Conservation (phyloP, 2,888 invertebrate species). For the Tipula confusa region DNA sequence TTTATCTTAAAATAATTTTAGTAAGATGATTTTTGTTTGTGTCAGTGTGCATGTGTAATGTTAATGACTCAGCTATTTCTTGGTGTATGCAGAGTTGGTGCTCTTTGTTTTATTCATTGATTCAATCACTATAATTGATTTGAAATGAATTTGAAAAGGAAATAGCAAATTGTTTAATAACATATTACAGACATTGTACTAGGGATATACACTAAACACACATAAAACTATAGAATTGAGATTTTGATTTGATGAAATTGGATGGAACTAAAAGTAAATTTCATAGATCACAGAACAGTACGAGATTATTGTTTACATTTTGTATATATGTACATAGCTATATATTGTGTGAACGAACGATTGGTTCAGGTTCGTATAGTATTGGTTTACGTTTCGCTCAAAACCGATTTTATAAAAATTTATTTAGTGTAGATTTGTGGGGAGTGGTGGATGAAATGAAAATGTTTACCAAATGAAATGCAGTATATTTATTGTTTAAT, state of each 20-base stretch:
- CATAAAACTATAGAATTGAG: background rate
- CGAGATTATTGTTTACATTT: background rate
- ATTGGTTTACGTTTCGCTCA: background rate
- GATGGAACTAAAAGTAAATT: background rate
- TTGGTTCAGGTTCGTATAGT: background rate
- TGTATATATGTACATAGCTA: background rate
- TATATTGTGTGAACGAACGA: background rate
- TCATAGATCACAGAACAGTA: background rate
- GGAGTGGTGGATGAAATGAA: no score
- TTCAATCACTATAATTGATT: background rate
- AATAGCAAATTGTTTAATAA: background rate
- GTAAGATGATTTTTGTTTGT: background rate
- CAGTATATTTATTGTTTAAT: no score
- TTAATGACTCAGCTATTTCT: background rate
- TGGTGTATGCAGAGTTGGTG: background rate
- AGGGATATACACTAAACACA: background rate
- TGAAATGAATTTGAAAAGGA: constrained; percentile 3
- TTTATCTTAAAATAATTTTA: background rate
- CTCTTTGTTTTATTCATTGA: background rate
- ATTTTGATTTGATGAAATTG: constrained; percentile 15
- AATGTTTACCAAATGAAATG: no score
- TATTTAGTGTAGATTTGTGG: no score
- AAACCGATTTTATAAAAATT: no score
- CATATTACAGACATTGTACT: background rate
- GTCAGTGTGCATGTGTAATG: background rate